Conservation (phyloP, 2,113 vertebrate species). For the Acrocephalus kingi region DNA sequence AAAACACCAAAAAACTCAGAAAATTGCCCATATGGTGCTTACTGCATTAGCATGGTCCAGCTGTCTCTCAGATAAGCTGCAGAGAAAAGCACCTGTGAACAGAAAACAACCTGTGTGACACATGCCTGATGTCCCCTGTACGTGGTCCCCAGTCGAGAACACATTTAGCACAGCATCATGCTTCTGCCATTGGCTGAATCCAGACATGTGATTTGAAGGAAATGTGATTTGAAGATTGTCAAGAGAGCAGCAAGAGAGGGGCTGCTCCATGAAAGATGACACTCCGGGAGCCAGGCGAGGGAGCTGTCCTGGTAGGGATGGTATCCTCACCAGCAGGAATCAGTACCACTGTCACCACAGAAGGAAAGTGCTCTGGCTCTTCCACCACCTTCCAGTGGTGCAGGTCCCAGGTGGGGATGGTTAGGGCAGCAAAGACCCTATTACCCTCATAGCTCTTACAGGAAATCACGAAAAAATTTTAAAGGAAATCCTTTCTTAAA, state of each 20-base stretch:
- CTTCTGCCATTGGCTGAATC: not conserved
- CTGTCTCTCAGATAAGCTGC: not conserved
- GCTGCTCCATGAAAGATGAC: not conserved
- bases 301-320: not conserved
- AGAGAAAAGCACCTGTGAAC: not conserved
- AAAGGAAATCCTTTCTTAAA: not conserved
- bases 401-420: not conserved
- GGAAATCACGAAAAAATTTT: not conserved
- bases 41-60: not conserved
- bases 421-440: not conserved
- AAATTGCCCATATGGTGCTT: not conserved
- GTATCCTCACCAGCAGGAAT: not conserved
- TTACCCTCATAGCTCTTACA: not conserved
- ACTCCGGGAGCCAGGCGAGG: not conserved
- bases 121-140: not conserved
- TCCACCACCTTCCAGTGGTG: not conserved
- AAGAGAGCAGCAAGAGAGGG: not conserved
- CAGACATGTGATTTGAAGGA: not conserved
- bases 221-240: not conserved
- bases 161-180: not conserved
- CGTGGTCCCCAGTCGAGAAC: fast-evolving
- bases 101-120: not conserved
- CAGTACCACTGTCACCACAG: not conserved
- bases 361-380: not conserved
- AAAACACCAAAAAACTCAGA: not conserved